Base-by-base conservation (phyloP, 2,113 vertebrate species). In the Pelobates fuscus region DNA sequence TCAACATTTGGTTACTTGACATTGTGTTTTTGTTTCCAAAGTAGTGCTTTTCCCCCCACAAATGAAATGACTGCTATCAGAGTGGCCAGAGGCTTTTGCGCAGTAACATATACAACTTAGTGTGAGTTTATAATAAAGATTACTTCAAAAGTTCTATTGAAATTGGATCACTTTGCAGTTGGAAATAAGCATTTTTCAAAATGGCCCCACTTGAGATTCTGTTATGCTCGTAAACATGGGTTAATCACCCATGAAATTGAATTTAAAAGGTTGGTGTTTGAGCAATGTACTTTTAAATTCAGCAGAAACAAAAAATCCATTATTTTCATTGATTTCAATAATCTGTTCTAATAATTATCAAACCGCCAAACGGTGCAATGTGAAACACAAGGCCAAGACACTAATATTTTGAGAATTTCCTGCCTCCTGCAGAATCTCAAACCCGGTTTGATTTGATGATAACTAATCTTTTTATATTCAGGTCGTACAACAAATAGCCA, bases 241-340 rank as follows among this genome's bases (percentile, higher is more conserved):
- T 72, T 72, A 72, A 72, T 72, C 70, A 54, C 70, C 70, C 70
- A 54, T 72, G 70, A 72, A 72, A 72, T 72, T 72, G 60, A 72
- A 72, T 72, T 72, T 72, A 72, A 72, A 72, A 54, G 70, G 70
- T 72, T 32, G 70, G 60, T 30, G 59, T 29, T 21, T 63, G 59
- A 62, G 70, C 59, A n/a, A 41, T 63, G 27, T 24, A 25, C 60
- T 49, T 54, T 44, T 62, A 72, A 72, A 72, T 72, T 64, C 59
- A 63, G 27, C 6, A 60, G 30, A 43, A 63, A 72, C 12, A 54
- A 71, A 44, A n/a, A 72, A 72, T 72, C 70, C 43, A 72, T 72
- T 72, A 72, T 72, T 63, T 62, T 63, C 60, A 72, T 72, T 63
- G 70, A 72, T 63, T 72, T 72, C 44, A 72, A 72, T 72, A 72